phyloP scores from a whole-genome alignment of 2,113 vertebrate genomes.

The Leptocoma aspasia region DNA sequence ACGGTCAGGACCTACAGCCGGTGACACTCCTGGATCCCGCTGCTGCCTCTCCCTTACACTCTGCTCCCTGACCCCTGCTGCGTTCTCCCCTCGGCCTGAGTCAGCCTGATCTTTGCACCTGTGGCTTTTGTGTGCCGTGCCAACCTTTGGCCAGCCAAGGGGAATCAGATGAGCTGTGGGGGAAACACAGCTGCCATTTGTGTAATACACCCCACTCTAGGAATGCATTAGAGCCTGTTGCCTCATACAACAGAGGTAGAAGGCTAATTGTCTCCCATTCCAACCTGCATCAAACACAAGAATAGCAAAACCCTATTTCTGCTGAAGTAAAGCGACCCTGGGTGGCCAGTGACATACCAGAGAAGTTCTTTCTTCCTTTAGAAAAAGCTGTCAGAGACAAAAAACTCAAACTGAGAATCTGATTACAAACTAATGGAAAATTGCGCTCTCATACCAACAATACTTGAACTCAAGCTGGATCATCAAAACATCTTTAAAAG shows the following conservation, averaged over 20 bases:
- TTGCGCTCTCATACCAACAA: fast-evolving
- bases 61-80: neutral
- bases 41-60: neutral
- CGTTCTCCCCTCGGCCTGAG: neutral
- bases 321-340: neutral
- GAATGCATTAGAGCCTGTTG: neutral
- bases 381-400: neutral
- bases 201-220: neutral
- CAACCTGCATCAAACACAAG: neutral
- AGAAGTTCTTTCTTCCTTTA: neutral
- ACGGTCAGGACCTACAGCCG: neutral
- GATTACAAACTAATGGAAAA: neutral
- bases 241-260: neutral
- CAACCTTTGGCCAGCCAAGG: neutral
- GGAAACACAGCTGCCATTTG: neutral
- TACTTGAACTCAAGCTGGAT: neutral
- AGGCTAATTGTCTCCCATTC: neutral
- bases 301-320: neutral
- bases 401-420: neutral
- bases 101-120: neutral
- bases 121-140: neutral
- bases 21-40: neutral
- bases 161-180: neutral
- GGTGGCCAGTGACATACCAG: neutral
- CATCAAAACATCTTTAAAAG: neutral